Percentiles rank a stretch among this genome's conserved stretches.
Conservation (phyloP, 1,140 invertebrate genomes). For the Calephelis virginiensis region DNA sequence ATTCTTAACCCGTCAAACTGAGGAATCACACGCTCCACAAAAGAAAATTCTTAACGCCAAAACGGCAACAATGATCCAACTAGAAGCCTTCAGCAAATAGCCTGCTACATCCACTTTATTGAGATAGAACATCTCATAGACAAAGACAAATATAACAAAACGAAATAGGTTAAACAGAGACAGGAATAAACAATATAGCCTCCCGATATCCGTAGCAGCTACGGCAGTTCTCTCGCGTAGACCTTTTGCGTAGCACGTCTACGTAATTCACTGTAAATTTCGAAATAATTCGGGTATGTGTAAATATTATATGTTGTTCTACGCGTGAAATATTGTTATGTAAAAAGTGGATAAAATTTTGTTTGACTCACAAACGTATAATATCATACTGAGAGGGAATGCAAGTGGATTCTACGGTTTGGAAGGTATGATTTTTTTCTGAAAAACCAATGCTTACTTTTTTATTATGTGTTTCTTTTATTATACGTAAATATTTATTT, state of each 20-base stretch:
- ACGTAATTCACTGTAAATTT: slow-evolving; percentile 33
- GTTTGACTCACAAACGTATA: slow-evolving; percentile 62
- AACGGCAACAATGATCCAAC: slow-evolving; percentile 62
- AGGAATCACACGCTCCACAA: slow-evolving; percentile 42
- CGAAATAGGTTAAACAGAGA: slow-evolving; percentile 34
- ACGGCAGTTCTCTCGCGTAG: slow-evolving; percentile 59
- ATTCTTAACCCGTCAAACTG: slow-evolving; percentile 29
- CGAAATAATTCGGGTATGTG: slow-evolving; percentile 39
- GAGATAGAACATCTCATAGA: slow-evolving; percentile 46
- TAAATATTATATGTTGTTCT: slow-evolving; percentile 38
- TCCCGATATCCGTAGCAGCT: slow-evolving; percentile 47
- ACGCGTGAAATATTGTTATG: slow-evolving; percentile 55
- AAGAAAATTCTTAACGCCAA: slow-evolving; percentile 53
- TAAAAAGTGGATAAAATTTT: slow-evolving; percentile 74
- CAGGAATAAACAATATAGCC: slow-evolving; percentile 23
- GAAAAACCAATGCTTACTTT: too few relatives aligned
- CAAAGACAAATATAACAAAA: slow-evolving; percentile 34
- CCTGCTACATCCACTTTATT: slow-evolving; percentile 48
- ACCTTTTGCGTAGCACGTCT: slow-evolving; percentile 53
- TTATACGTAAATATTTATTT: too few relatives aligned
- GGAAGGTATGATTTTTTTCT: slow-evolving; percentile 47
- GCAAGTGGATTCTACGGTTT: slow-evolving; percentile 58
- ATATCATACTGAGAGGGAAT: slow-evolving; percentile 72
- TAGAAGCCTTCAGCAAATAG: slow-evolving; percentile 57
- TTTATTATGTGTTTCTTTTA: too few relatives aligned